phyloP scores from a whole-genome alignment of 2,113 vertebrate genomes.

The Misgurnus mizolepis region DNA sequence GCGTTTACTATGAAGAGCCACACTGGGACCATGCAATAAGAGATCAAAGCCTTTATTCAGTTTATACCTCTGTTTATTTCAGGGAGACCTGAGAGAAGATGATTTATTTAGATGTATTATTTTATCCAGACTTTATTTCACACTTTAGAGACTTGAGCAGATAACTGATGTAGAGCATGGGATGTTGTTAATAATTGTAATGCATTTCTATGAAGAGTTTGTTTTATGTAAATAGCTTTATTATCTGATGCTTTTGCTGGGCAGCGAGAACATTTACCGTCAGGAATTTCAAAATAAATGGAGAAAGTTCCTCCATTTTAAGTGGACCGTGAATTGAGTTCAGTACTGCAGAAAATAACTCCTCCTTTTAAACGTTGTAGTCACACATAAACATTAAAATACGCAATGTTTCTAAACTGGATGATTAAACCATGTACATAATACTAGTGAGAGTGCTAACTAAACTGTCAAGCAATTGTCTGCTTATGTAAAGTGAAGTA shows the following conservation, averaged over 20 bases:
- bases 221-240: conserved; percentile 20
- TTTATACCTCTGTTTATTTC: conserved; percentile 26
- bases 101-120: conserved; percentile 27
- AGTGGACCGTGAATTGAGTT: too few species aligned
- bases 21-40: background rate
- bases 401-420: too few species aligned
- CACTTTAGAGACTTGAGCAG: background rate
- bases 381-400: too few species aligned
- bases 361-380: too few species aligned
- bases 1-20: background rate
- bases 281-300: conserved; percentile 4
- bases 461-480: too few species aligned
- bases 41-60: conserved; percentile 4
- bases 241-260: background rate
- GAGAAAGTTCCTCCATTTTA: background rate
- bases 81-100: conserved; percentile 19
- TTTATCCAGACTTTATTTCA: background rate
- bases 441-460: too few species aligned
- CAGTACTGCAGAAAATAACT: too few species aligned
- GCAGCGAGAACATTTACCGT: background rate
- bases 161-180: conserved; percentile 15
- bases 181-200: conserved; percentile 8
- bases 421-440: too few species aligned
- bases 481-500: too few species aligned
- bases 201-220: conserved; percentile 12